Conservation (phyloP, 1,140 invertebrate species). For the Cepaea nemoralis region DNA sequence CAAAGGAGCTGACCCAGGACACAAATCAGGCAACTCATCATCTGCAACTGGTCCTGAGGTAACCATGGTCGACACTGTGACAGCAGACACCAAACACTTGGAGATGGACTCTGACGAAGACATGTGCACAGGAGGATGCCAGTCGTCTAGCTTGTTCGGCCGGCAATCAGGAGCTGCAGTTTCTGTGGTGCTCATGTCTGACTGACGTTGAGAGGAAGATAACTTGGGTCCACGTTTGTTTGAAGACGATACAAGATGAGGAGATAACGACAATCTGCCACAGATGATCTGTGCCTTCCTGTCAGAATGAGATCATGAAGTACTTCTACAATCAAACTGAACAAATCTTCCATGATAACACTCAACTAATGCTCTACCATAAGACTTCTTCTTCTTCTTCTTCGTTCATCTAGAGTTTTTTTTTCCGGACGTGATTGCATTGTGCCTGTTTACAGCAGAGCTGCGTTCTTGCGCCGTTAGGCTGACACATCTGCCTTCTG, state of each 20-base stretch:
- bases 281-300: constrained; percentile 39
- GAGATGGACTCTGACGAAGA: neutral
- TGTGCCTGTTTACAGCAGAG: too few relatives aligned
- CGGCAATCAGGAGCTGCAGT: neutral
- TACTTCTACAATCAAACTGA: neutral
- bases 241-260: neutral
- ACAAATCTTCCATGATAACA: too few relatives aligned
- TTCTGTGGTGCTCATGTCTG: neutral
- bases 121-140: neutral
- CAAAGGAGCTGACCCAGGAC: neutral
- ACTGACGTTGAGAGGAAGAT: neutral
- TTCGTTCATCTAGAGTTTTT: too few relatives aligned
- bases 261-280: constrained; percentile 20
- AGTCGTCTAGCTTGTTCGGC: neutral
- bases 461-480: too few relatives aligned
- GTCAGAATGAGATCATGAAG: neutral
- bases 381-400: too few relatives aligned
- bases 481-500: too few relatives aligned
- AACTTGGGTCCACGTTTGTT: neutral
- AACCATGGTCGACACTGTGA: neutral
- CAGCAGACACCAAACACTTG: neutral
- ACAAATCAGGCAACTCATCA: constrained; percentile 8
- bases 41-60: too few relatives aligned
- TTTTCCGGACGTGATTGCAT: too few relatives aligned
- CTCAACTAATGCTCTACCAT: too few relatives aligned